phyloP scores from a whole-genome alignment of 1,140 invertebrate genomes.

The Bombus pascuorum region DNA sequence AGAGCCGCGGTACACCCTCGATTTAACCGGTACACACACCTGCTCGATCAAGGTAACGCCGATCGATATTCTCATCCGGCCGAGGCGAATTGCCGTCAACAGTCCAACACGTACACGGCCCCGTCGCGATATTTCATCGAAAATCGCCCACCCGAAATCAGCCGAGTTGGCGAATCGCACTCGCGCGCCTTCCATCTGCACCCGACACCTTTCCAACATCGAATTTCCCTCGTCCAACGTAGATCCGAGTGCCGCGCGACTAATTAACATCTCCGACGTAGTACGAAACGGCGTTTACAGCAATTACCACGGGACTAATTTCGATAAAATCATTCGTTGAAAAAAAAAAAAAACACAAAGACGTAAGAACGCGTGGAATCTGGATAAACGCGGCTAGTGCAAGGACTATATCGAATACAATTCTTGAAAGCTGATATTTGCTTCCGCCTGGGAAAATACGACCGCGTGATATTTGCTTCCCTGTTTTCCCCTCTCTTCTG shows the following conservation, averaged over 20 bases:
- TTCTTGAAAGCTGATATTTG: slow-evolving; percentile 43
- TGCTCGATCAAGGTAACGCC: slow-evolving; percentile 16
- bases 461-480: slow-evolving; percentile 22
- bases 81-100: neutral
- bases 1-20: neutral
- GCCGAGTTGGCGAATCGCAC: neutral
- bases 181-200: too few relatives aligned
- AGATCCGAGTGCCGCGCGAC: too few relatives aligned
- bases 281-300: too few relatives aligned
- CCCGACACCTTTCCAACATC: neutral
- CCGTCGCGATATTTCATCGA: slow-evolving; percentile 35
- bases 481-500: neutral
- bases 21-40: neutral
- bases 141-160: slow-evolving; percentile 12
- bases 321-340: neutral
- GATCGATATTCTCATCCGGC: slow-evolving; percentile 18
- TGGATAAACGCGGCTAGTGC: neutral
- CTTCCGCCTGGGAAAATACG: neutral
- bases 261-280: too few relatives aligned
- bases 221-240: neutral
- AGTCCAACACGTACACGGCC: neutral
- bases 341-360: neutral
- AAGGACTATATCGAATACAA: slow-evolving; percentile 2
- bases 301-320: neutral
- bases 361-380: neutral